Conservation (phyloP, 2,113 vertebrate genomes). For the Forbesichthys agassizii region DNA sequence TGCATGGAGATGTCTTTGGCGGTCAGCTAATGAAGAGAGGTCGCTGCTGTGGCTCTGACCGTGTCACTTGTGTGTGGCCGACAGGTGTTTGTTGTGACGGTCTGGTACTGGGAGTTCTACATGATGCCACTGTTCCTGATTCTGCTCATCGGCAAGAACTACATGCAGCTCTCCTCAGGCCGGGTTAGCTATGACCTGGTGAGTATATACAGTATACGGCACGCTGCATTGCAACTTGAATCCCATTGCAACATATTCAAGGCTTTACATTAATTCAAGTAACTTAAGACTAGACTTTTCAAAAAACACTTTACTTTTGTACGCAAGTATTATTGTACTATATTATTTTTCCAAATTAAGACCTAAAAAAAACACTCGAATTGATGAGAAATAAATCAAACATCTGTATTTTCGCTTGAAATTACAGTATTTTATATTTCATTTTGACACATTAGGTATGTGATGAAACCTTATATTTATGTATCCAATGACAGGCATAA, state of each 20-base stretch:
- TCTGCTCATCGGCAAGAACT: slow-evolving; percentile 88
- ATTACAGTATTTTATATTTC: too few species aligned
- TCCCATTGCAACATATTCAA: too few species aligned
- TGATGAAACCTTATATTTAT: not conserved
- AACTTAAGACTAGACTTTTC: too few species aligned
- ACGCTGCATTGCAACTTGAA: too few species aligned
- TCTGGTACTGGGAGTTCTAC: slow-evolving; percentile 94
- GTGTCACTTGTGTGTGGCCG: slow-evolving; percentile 14
- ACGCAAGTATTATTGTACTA: too few species aligned
- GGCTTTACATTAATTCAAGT: too few species aligned
- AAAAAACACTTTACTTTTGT: too few species aligned
- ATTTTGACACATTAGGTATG: too few species aligned
- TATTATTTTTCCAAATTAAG: too few species aligned
- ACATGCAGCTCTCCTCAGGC: slow-evolving; percentile 78
- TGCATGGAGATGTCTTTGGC: slow-evolving; percentile 20
- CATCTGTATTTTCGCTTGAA: too few species aligned
- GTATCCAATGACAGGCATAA: not conserved
- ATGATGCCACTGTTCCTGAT: slow-evolving; percentile 90
- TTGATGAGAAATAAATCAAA: too few species aligned
- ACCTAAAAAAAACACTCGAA: too few species aligned
- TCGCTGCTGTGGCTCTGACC: not conserved
- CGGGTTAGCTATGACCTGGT: slow-evolving; percentile 84
- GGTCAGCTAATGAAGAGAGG: slow-evolving; percentile 18
- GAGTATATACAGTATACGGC: slow-evolving; percentile 49
- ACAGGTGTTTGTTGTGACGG: slow-evolving; percentile 87